Percentiles rank a stretch among this genome's conserved stretches.
phyloP scores from a whole-genome alignment of 1,140 invertebrate species.

The Drosophila gunungcola region DNA sequence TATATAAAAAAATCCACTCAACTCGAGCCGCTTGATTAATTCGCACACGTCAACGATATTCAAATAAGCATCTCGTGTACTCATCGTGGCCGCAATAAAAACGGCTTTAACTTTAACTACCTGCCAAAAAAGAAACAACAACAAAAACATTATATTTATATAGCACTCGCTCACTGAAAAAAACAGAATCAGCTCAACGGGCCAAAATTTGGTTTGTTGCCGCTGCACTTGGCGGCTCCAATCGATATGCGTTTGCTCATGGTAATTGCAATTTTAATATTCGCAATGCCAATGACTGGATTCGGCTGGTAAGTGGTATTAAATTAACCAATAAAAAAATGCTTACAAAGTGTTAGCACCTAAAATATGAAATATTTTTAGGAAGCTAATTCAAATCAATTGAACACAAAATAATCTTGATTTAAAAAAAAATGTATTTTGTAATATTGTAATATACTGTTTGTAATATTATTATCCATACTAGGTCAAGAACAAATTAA shows the following conservation, averaged over 20 bases:
- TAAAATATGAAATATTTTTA: too few relatives aligned
- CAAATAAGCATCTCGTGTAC: constrained; percentile 69
- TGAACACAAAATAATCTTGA: too few relatives aligned
- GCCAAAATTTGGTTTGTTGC: constrained; percentile 75
- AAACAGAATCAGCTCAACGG: constrained; percentile 49
- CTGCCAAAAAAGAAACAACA: constrained; percentile 48
- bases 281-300: constrained; percentile 84
- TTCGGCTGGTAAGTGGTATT: constrained; percentile 76
- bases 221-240: constrained; percentile 70
- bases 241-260: constrained; percentile 83
- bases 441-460: too few relatives aligned
- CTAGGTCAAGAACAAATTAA: too few relatives aligned
- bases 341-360: neutral
- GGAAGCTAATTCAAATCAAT: too few relatives aligned
- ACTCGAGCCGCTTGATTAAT: constrained; percentile 70
- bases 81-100: constrained; percentile 64
- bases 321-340: neutral
- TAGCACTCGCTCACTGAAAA: constrained; percentile 21
- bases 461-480: too few relatives aligned
- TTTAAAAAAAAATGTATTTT: too few relatives aligned
- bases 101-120: constrained; percentile 65
- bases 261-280: constrained; percentile 84
- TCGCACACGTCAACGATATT: constrained; percentile 64
- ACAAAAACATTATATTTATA: constrained; percentile 22
- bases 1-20: constrained; percentile 35